Evolutionary conservation across 1,140 invertebrate species (phyloP), one percentile per base, ranked within the genome.

Genomic region (Cyphomyrmex costatus): DNA sequence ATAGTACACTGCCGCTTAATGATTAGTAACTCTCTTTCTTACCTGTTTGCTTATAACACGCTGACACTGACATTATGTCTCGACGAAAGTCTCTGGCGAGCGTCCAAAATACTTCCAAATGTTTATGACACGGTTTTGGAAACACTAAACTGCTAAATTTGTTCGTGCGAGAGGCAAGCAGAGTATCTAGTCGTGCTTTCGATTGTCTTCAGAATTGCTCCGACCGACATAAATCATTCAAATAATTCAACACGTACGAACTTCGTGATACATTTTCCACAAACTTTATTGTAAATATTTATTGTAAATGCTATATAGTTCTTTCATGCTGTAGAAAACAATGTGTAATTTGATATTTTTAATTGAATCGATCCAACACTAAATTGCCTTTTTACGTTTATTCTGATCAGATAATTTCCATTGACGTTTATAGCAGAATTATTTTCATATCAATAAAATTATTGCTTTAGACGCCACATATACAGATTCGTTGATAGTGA

Each of bases 21-120:
- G 49, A 66, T 79, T 68, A 79, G 53, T 60, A 24, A 33, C 33
- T n/a, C 12, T 12, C 68, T 78, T 66, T 79, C 61, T 85, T 49
- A 58, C 42, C 42, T 27, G 27, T 5, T 58, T 49, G 56, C 42
- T 83, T 74, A 73, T 83, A 56, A 82, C 66, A 21, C 24, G 33
- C 65, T 82, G 79, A 83, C 79, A 74, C 36, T 83, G 79, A 83
- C 68, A 80, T 63, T 82, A 82, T 42, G 63, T 71, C 68, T 21
- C 30, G 27, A 49, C 42, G 70, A 74, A 74, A 66, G 46, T 49
- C 53, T 86, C 53, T 86, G 85, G 87, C 87, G 68, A 24, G 5
- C 24, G 36, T 68, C 85, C 77, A 86, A 61, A 79, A 49, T 53
- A 56, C 65, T 60, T 58, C 30, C 33, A 60, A 63, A 83, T 33